These are phyloP conservation scores for Nemotelus pantherinus DNA, from an alignment of 2,888 invertebrate species.

Conservation along the genomic window DNA sequence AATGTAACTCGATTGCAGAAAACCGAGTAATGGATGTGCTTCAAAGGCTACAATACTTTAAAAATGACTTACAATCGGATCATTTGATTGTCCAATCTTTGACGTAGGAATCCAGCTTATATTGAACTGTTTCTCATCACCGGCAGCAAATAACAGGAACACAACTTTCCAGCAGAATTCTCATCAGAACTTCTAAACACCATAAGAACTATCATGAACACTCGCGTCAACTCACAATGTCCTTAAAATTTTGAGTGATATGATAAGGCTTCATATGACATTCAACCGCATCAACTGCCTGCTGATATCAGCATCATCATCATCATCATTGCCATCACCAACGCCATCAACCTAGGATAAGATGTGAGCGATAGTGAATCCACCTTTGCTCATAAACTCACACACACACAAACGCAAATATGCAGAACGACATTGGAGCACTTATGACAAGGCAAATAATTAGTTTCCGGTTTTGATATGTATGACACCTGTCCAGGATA, in stretches of 20 bases:
- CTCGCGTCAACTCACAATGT: constrained; percentile 1
- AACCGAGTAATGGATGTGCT: too few relatives aligned
- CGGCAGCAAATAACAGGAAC: too few relatives aligned
- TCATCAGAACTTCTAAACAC: background rate
- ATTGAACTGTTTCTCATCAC: too few relatives aligned
- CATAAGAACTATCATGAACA: constrained; percentile 1
- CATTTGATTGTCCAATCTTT: too few relatives aligned
- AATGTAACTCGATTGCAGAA: too few relatives aligned
- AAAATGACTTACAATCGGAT: too few relatives aligned
- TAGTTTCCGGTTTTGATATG: constrained; percentile 40
- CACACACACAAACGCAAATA: background rate
- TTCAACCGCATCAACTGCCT: background rate
- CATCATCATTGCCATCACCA: background rate
- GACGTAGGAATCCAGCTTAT: too few relatives aligned
- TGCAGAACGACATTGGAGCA: background rate
- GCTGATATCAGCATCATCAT: constrained; percentile 7
- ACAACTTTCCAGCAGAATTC: too few relatives aligned
- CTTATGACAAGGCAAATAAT: constrained; percentile 37
- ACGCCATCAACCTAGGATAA: background rate
- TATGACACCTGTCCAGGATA: constrained; percentile 38
- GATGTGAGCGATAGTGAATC: background rate
- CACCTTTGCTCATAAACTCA: too few relatives aligned
- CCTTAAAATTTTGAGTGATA: constrained; percentile 37
- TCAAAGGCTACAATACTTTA: too few relatives aligned
- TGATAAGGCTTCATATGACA: constrained; percentile 19